phyloP scores from a whole-genome alignment of 2,797 vertebrate genomes.

The Mionectes olivaceus region DNA sequence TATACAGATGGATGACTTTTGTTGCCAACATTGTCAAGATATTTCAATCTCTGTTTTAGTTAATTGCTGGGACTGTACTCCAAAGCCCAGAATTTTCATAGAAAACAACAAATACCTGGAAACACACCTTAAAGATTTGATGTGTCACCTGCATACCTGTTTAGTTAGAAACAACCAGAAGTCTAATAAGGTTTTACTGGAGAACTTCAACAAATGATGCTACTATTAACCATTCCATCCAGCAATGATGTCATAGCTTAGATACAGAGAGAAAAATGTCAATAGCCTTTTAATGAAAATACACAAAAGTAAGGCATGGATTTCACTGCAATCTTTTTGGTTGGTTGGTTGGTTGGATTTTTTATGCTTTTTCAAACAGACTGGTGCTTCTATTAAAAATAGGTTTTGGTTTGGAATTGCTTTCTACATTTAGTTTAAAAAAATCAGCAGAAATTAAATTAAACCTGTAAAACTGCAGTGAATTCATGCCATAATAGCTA shows the following conservation, averaged over 20 bases:
- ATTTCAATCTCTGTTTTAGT: background rate
- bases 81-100: conserved; percentile 16
- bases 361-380: background rate
- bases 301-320: conserved; percentile 16
- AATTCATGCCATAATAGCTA: conserved; percentile 44
- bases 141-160: background rate
- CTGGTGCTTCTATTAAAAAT: background rate
- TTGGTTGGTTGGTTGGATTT: background rate
- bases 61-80: background rate
- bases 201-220: background rate
- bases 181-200: background rate
- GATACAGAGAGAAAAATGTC: conserved; percentile 6
- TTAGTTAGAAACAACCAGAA: background rate
- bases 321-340: background rate
- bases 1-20: background rate
- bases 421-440: background rate
- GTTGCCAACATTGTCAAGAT: background rate
- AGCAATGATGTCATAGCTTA: background rate
- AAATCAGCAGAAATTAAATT: background rate
- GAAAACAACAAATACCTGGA: background rate
- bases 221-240: conserved; percentile 1
- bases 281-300: conserved; percentile 39
- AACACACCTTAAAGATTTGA: background rate
- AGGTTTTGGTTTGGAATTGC: background rate
- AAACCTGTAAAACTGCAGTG: conserved; percentile 39